Base-by-base conservation (phyloP, 2,888 invertebrate species). In the Sphaerophoria rueppellii region DNA sequence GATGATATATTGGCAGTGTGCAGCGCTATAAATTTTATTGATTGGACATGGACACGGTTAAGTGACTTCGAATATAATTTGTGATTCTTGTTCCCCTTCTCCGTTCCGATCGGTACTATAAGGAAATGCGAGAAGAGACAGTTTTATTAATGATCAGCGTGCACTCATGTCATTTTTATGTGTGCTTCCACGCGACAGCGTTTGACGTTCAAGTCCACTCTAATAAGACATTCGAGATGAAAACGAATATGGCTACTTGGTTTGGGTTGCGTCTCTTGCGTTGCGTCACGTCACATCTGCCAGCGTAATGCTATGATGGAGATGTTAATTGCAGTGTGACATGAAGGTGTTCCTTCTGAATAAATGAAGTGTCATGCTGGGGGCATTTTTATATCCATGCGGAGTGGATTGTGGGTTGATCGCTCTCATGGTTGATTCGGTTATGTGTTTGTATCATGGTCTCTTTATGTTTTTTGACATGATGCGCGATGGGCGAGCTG, bases 21-120 rank as follows among this genome's bases (percentile, higher is more conserved):
- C 76, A 85, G 69, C 80, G 81, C 85, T 85, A 85, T 85, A 85
- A 85, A 85, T 85, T 85, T 85, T 85, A 85, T 85, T 85, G 85
- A 85, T 85, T 85, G 81, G 85, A 85, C 83, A 72, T 76, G 83
- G 83, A 85, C 85, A 85, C 77, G 85, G 76, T 77, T 85, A 85
- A 85, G 85, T 81, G 81, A 80, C 79, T 80, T 80, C 72, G 72
- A 80, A 85, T 83, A 76, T 83, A 76, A 73, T 80, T 72, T 80
- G 79, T 82, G 67, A 46, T 57, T 61, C 74, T 78, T 60, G 69
- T 67, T 35, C 4, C 6, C 12, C n/a, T 43, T 52, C 43, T n/a
- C 5, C 11, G 5, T 54, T 34, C 9, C 12, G 4, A 6, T 2
- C 40, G 48, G 37, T 37, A 37, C 50, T n/a, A 40, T 5, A 32